phyloP scores from a whole-genome alignment of 2,888 invertebrate genomes.

The Nowickia ferox region DNA sequence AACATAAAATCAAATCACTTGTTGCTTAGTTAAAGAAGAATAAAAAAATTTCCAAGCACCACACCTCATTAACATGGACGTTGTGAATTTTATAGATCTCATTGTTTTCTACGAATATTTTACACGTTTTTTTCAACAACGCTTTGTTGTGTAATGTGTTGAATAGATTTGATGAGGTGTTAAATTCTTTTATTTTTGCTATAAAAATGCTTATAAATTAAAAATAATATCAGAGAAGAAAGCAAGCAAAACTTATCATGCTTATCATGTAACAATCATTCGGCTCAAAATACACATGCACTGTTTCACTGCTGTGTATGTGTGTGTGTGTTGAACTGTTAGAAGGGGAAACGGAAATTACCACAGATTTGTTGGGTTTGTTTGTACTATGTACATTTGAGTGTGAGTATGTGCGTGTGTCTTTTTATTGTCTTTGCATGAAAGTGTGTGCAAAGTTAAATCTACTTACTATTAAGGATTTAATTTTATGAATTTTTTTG shows the following conservation, averaged over 20 bases:
- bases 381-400: no score
- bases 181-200: constrained; percentile 38
- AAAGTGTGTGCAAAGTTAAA: background rate
- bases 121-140: constrained; percentile 24
- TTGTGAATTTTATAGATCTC: constrained; percentile 57
- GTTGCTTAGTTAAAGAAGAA: constrained; percentile 42
- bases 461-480: constrained; percentile 34
- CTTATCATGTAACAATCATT: constrained; percentile 44
- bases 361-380: constrained; percentile 11
- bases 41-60: constrained; percentile 8
- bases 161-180: constrained; percentile 61
- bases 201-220: constrained; percentile 49
- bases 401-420: background rate
- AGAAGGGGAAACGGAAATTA: constrained; percentile 44
- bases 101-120: constrained; percentile 41
- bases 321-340: background rate
- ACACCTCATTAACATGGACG: constrained; percentile 58
- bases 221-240: constrained; percentile 20
- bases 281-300: background rate
- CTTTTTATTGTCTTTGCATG: constrained; percentile 4
- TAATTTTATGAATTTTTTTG: constrained; percentile 40
- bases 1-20: constrained; percentile 51
- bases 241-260: background rate
- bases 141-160: constrained; percentile 51
- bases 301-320: background rate